Percentiles rank a stretch among this genome's conserved stretches.
phyloP scores from a whole-genome alignment of 2,797 vertebrate genomes.

The Falco berigora region DNA sequence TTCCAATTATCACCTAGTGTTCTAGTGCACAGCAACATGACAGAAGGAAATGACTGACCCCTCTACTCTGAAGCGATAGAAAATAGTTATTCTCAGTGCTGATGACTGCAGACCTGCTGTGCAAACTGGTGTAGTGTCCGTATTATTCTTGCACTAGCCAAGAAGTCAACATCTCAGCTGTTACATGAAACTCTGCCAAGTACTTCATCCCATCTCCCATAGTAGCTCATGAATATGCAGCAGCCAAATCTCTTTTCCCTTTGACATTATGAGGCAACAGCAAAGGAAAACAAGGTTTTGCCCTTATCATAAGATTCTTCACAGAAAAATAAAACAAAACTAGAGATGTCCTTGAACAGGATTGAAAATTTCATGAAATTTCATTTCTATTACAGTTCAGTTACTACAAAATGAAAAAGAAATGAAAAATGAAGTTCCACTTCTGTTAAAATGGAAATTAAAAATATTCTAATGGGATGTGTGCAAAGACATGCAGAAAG shows the following conservation, averaged over 20 bases:
- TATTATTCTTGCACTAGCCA: background rate
- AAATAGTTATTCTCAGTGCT: background rate
- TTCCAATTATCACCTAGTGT: background rate
- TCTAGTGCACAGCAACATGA: background rate
- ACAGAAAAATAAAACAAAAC: background rate
- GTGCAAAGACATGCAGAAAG: background rate
- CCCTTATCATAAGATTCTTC: background rate
- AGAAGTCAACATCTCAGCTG: constrained; percentile 38
- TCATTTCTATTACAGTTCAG: background rate
- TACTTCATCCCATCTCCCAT: background rate
- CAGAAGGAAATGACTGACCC: background rate
- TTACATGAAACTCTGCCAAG: constrained; percentile 6
- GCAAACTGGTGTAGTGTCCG: background rate
- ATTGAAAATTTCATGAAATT: background rate
- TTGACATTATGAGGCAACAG: background rate
- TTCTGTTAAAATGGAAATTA: background rate
- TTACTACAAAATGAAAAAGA: background rate
- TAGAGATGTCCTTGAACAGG: background rate
- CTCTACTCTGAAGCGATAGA: background rate
- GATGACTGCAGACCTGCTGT: background rate
- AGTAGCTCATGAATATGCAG: constrained; percentile 29
- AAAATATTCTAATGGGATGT: background rate
- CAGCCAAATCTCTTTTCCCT: constrained; percentile 18
- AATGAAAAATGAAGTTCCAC: background rate
- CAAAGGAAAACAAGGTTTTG: constrained; percentile 8